A percentile compares a stretch with the other conserved stretches of the same genome.
These are phyloP conservation scores for Nanorana parkeri DNA, from an alignment of 2,113 vertebrate genomes.

Conservation along the genomic window DNA sequence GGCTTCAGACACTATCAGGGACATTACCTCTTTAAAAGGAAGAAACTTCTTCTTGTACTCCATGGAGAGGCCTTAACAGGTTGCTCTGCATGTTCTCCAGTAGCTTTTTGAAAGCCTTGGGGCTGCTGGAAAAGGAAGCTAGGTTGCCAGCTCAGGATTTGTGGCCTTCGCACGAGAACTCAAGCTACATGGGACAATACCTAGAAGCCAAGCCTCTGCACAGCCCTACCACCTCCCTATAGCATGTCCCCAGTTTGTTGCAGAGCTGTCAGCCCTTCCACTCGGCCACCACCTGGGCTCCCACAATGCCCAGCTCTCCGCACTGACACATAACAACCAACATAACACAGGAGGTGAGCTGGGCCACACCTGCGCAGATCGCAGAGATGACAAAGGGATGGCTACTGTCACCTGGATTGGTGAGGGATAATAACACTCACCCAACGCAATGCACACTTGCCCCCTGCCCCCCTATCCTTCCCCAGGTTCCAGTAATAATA, in stretches of 20 bases:
- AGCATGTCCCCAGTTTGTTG: constrained; percentile 69
- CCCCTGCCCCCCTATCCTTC: too few relatives aligned
- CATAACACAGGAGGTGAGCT: constrained; percentile 69
- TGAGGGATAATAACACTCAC: too few relatives aligned
- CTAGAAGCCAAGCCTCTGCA: background rate
- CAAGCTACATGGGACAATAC: constrained; percentile 22
- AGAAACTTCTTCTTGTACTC: constrained; percentile 99
- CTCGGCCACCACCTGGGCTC: constrained; percentile 59
- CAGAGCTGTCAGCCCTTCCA: constrained; percentile 38
- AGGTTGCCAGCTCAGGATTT: constrained; percentile 70
- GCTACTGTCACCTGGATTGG: too few relatives aligned
- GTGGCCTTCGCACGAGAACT: background rate
- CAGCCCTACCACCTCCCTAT: constrained; percentile 1
- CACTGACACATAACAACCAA: constrained; percentile 80
- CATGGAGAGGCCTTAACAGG: constrained; percentile 89
- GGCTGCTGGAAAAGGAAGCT: constrained; percentile 81
- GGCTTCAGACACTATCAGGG: too few relatives aligned
- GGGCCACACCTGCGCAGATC: constrained; percentile 12
- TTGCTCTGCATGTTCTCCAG: constrained; percentile 98
- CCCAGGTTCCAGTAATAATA: too few relatives aligned
- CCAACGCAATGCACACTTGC: too few relatives aligned
- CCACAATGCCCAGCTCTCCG: constrained; percentile 73
- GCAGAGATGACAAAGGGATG: too few relatives aligned
- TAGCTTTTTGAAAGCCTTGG: constrained; percentile 95
- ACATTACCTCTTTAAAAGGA: constrained; percentile 93